Evolutionary conservation across 2,888 invertebrate species (phyloP).

Genomic region (Hybos culiciformis): DNA sequence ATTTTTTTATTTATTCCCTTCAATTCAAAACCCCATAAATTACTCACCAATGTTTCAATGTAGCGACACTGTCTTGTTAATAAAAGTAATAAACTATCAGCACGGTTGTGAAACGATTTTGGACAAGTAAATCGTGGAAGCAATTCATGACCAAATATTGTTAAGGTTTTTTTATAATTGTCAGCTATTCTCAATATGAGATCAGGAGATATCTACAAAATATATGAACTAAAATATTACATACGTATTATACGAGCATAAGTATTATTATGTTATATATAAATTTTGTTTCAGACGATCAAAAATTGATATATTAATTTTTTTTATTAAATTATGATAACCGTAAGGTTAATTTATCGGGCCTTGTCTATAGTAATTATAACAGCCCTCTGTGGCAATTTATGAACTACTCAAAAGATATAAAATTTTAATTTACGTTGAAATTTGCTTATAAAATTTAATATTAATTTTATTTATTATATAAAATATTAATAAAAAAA

Average conservation of each 20-base stretch:
- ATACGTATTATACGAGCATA: background rate
- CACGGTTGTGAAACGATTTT: constrained; percentile 53
- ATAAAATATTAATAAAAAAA: too few relatives aligned
- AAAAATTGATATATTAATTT: background rate
- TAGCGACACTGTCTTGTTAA: constrained; percentile 52
- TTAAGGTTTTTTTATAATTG: constrained; percentile 45
- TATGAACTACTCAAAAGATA: background rate
- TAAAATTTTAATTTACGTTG: too few relatives aligned
- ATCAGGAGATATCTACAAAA: constrained; percentile 37
- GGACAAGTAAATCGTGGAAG: constrained; percentile 52
- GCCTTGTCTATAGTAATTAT: background rate
- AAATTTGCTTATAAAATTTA: too few relatives aligned
- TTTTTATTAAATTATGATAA: background rate
- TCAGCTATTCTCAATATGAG: constrained; percentile 44
- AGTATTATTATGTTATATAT: background rate
- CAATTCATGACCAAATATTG: constrained; percentile 52
- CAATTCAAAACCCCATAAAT: too few relatives aligned
- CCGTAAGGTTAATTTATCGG: background rate
- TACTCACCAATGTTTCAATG: constrained; percentile 51
- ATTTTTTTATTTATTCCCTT: too few relatives aligned
- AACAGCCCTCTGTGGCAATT: background rate
- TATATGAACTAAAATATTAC: background rate
- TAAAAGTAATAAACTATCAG: constrained; percentile 52
- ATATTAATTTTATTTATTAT: too few relatives aligned
- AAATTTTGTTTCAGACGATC: background rate